Base-by-base conservation (phyloP, 1,140 invertebrate species). In the Cryptotermes secundus region DNA sequence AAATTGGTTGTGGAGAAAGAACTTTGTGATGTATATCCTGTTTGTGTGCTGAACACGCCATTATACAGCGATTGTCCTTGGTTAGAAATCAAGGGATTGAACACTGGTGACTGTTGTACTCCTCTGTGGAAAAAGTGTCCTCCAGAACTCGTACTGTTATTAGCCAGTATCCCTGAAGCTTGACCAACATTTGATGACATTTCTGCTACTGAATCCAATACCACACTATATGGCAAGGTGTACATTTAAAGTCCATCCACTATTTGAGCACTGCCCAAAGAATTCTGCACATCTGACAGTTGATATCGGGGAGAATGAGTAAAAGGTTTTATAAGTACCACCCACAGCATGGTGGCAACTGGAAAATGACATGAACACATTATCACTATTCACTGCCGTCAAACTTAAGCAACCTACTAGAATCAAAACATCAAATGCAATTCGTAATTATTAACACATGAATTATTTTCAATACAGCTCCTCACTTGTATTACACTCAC, bases 31-130 rank as follows among this genome's bases (percentile, higher is more conserved):
- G 82, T 35, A 59, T 79, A 85, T 24, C 80, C 80, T 4, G 82
- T 36, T 36, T 85, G 85, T 34, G 82, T 45, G 80, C 80, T 49
- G 53, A 83, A 83, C 10, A 83, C 79, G 36, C 82, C 82, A 80
- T 79, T 85, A 83, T 85, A 85, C 59, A 85, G 24, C 12, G 85
- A 35, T 26, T 80, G 82, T n/a, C 65, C 72, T 81, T 85, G 85
- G n/a, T 42, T 83, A 22, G 85, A 81, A 19, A 85, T 34, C 34
- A 83, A 79, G 6, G 85, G 79, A 42, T 83, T 85, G 80, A 82
- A 85, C 24, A 83, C 72, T 81, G 85, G 82, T 19, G 85, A 85
- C 79, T 83, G 85, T 26, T 85, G 82, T 16, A 83, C 26, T 16
- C 85, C 82, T 38, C 38, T 81, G n/a, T 82, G 79, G 49, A 79